These are phyloP conservation scores for Siniperca scherzeri DNA, from an alignment of 2,797 vertebrate genomes.

Conservation along the genomic window DNA sequence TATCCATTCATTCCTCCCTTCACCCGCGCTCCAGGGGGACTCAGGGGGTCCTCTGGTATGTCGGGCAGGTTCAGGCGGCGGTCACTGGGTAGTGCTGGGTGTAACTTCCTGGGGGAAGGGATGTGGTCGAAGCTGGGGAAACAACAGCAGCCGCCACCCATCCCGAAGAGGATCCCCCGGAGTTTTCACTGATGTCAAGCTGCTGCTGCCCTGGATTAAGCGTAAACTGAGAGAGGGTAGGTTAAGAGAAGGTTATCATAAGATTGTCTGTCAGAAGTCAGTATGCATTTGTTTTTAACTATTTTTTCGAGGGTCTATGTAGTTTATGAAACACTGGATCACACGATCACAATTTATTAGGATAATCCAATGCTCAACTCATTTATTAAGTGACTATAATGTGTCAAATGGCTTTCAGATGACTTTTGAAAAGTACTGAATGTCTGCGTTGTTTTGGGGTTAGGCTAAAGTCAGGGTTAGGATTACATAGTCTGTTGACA, in stretches of 20 bases:
- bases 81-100: slow-evolving; percentile 87
- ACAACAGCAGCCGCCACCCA: slow-evolving; percentile 78
- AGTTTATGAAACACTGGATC: not conserved
- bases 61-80: slow-evolving; percentile 66
- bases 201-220: slow-evolving; percentile 89
- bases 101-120: slow-evolving; percentile 93
- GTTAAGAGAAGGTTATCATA: not conserved
- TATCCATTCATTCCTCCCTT: not conserved
- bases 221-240: slow-evolving; percentile 80
- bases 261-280: not conserved
- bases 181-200: slow-evolving; percentile 89
- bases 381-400: not conserved
- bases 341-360: not conserved
- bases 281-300: not conserved
- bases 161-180: slow-evolving; percentile 88
- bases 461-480: not conserved
- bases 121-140: slow-evolving; percentile 89
- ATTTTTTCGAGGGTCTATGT: not conserved
- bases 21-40: slow-evolving; percentile 86
- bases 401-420: not conserved
- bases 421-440: not conserved
- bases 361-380: not conserved
- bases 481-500: not conserved
- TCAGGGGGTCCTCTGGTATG: slow-evolving; percentile 92
- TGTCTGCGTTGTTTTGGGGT: not conserved